Evolutionary conservation across 2,888 invertebrate genomes (phyloP).

Genomic region (Lycocerus yunnanus): DNA sequence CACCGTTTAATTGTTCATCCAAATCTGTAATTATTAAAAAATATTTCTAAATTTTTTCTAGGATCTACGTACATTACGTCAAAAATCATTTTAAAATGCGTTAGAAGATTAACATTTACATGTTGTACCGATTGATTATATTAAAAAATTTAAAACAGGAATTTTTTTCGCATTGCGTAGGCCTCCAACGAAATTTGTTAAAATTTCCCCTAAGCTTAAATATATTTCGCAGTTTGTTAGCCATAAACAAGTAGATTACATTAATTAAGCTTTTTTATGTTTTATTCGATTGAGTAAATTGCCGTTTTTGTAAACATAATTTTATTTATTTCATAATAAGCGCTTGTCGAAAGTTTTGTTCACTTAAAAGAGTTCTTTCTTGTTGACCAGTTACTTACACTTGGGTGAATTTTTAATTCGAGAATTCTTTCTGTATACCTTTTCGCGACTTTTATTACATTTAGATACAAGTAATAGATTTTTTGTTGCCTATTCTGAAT

Average conservation of each 20-base stretch:
- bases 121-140: too few species aligned
- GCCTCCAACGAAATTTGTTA: too few species aligned
- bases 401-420: not conserved
- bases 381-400: not conserved
- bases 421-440: not conserved
- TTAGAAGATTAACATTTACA: too few species aligned
- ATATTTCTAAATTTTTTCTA: too few species aligned
- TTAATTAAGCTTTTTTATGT: not conserved
- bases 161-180: too few species aligned
- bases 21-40: too few species aligned
- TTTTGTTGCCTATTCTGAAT: not conserved
- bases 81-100: too few species aligned
- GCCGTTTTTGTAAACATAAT: not conserved
- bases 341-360: not conserved
- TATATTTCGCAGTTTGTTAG: too few species aligned
- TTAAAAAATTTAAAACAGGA: too few species aligned
- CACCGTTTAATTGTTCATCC: too few species aligned
- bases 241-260: not conserved
- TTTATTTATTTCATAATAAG: not conserved
- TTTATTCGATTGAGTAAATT: not conserved
- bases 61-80: too few species aligned
- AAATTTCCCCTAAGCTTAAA: too few species aligned
- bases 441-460: not conserved
- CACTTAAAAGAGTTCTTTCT: not conserved
- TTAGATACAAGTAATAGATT: not conserved